Conservation (phyloP, 2,797 vertebrate species). For the Sebastes alutus region DNA sequence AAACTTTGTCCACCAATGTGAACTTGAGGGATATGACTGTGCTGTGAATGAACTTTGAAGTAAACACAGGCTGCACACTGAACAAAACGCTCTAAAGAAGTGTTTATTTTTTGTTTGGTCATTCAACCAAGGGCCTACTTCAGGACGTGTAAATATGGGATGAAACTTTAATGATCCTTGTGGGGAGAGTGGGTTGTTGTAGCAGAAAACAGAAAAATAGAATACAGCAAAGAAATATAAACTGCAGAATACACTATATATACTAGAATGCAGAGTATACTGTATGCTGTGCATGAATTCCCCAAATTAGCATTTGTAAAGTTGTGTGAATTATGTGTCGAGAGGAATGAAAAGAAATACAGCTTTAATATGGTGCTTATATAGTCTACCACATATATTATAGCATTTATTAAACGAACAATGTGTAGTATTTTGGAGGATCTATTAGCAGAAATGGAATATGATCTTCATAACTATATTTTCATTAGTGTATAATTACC, state of each 20-base stretch:
- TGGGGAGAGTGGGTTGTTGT: slow-evolving; percentile 39
- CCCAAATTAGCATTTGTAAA: not conserved
- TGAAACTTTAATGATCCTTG: slow-evolving; percentile 65
- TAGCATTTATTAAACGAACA: too few species aligned
- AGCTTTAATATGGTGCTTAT: not conserved
- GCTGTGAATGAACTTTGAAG: slow-evolving; percentile 22
- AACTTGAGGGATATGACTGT: slow-evolving; percentile 19
- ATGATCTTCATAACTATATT: too few species aligned
- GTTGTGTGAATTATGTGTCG: not conserved
- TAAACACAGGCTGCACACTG: slow-evolving; percentile 8
- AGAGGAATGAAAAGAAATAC: not conserved
- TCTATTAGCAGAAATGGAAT: too few species aligned
- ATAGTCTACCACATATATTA: not conserved
- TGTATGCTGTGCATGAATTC: not conserved
- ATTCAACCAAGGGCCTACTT: slow-evolving; percentile 43
- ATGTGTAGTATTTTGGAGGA: too few species aligned
- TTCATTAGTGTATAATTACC: too few species aligned
- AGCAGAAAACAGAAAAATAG: slow-evolving; percentile 7
- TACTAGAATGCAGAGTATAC: not conserved
- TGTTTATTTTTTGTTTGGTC: slow-evolving; percentile 49
- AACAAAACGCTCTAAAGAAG: slow-evolving; percentile 33
- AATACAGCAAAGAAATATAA: not conserved
- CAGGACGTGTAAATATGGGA: slow-evolving; percentile 58
- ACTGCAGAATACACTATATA: not conserved
- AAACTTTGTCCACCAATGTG: slow-evolving; percentile 18